A percentile compares a stretch with the other conserved stretches of the same genome.
Evolutionary conservation across 2,888 invertebrate genomes (phyloP).

Genomic region (Asteroscopus sphinx): DNA sequence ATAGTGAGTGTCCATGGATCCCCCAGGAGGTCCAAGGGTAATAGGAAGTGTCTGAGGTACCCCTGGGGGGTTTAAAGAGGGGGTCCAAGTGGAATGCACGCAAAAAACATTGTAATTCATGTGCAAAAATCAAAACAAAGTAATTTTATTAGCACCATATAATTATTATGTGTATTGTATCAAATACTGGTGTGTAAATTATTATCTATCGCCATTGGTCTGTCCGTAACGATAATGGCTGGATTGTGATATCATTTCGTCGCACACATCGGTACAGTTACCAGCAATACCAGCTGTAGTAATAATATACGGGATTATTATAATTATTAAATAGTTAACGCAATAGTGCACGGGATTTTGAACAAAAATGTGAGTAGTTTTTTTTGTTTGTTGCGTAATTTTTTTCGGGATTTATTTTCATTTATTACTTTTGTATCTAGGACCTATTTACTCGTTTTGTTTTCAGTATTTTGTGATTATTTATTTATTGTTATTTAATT

Average conservation of each 20-base stretch:
- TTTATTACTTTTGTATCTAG: neutral
- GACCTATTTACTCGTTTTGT: neutral
- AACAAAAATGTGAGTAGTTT: neutral
- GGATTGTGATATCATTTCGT: slow-evolving; percentile 33
- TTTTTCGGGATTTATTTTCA: neutral
- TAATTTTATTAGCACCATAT: neutral
- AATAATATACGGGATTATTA: neutral
- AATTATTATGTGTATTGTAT: neutral
- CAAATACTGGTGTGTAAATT: neutral
- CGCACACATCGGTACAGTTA: slow-evolving; percentile 15
- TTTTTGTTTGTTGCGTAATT: neutral
- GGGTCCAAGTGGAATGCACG: neutral
- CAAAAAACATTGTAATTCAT: neutral
- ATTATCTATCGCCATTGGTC: slow-evolving; percentile 34
- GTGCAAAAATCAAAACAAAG: slow-evolving; percentile 8
- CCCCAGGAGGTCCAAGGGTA: too few relatives aligned
- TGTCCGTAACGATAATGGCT: slow-evolving; percentile 25
- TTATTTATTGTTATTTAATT: neutral
- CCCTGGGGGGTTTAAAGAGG: too few relatives aligned
- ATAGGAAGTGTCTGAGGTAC: too few relatives aligned
- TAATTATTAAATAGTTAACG: neutral
- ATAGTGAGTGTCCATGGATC: too few relatives aligned
- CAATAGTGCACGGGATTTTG: neutral
- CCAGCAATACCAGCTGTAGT: slow-evolving; percentile 5
- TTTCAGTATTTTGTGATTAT: neutral